Evolutionary conservation across 2,888 invertebrate genomes (phyloP).

Genomic region (Drosophila ezoana): DNA sequence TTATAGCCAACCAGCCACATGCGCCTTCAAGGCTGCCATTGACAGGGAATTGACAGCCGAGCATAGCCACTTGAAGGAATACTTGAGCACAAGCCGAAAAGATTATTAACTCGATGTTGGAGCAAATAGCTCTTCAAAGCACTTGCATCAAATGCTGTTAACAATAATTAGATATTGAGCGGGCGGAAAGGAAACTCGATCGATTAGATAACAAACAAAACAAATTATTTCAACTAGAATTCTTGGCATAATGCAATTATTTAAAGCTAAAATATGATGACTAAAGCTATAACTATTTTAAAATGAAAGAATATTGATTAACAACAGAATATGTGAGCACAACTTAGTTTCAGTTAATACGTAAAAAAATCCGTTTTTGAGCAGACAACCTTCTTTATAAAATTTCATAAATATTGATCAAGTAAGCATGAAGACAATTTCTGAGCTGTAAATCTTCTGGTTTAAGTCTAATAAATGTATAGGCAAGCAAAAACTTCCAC

Average conservation of each 20-base stretch:
- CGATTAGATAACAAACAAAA: background rate
- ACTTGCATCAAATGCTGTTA: constrained; percentile 9
- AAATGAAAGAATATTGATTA: too few species aligned
- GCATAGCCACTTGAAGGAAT: constrained; percentile 29
- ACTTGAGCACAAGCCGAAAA: constrained; percentile 1
- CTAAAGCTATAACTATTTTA: background rate
- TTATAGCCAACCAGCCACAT: constrained; percentile 30
- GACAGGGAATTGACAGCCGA: constrained; percentile 15
- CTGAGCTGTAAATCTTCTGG: too few species aligned
- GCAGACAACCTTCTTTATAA: too few species aligned
- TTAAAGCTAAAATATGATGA: background rate
- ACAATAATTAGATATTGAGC: background rate
- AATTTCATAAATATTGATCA: too few species aligned
- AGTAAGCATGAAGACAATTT: too few species aligned
- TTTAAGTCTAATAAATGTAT: too few species aligned
- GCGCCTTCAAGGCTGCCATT: constrained; percentile 51
- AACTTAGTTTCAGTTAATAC: too few species aligned
- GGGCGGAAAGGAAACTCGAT: background rate
- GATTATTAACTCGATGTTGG: constrained; percentile 20
- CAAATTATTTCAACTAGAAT: too few species aligned
- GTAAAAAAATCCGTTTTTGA: too few species aligned
- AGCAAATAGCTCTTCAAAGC: constrained; percentile 1
- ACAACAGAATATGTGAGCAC: too few species aligned
- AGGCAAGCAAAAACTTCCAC: too few species aligned
- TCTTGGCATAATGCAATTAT: too few species aligned